Base-by-base conservation (phyloP, 2,797 vertebrate genomes). In the Valencia hispanica region DNA sequence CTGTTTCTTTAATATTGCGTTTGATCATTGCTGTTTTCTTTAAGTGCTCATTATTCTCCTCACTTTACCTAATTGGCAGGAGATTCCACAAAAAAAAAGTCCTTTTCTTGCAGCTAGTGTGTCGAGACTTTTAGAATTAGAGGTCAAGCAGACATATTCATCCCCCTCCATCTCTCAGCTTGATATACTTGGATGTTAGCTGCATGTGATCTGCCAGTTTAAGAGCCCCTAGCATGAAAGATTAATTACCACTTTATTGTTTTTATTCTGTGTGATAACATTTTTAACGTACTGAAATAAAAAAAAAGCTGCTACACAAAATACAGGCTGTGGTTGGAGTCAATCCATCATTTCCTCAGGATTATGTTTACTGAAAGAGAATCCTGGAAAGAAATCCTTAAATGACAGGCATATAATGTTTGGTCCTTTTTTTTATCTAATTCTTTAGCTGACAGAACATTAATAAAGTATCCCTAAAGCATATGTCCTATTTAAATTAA, bases 21-120 rank as follows among this genome's bases (percentile, higher is more conserved):
- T 94, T 91, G 90, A 94, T 94, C 92, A 89, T 92, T 88, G 70
- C 87, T 87, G 87, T 94, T 93, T 92, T 92, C 88, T 85, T 88
- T 92, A 91, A 92, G 88, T 89, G 91, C 91, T 91, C 88, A 91
- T 92, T 91, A 92, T 93, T 94, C 83, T 84, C 80, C 79, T 86
- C 89, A 83, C 86, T 91, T 90, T 84, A 76, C 84, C 70, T 71
- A 79, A 90, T 92, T 93, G 91, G 88, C 90, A 91, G 88, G 70
- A 81, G 77, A 75, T 57, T 73, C 75, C 79, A 88, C 83, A 87
- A 91, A 91, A 87, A 88, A 86, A 83, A 83, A 83, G 70, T 73
- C 43, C 45, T 89, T 87, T 87, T 90, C 88, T 73, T 77, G 70
- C 79, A 88, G 81, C 72, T 63, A 80, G 72, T 34, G 79, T 84